Conservation (phyloP, 2,888 invertebrate genomes). For the Calameuta idolon region DNA sequence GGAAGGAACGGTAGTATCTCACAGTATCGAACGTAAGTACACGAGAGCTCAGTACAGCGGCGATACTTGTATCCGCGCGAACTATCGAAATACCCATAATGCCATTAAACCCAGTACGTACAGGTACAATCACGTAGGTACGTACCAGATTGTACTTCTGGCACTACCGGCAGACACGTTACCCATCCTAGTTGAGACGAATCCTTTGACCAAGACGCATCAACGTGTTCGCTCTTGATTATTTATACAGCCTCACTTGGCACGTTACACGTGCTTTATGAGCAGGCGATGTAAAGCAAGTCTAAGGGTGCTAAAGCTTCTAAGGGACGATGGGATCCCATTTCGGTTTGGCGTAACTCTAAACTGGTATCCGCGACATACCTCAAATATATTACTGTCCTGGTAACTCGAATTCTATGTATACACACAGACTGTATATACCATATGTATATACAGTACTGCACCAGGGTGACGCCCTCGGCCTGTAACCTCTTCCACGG, state of each 20-base stretch:
- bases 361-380: slow-evolving; percentile 24
- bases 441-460: neutral
- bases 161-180: neutral
- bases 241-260: neutral
- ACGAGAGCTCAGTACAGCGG: neutral
- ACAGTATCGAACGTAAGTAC: neutral
- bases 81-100: neutral
- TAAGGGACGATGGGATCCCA: slow-evolving; percentile 23
- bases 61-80: neutral
- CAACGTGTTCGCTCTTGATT: neutral
- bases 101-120: neutral
- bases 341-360: slow-evolving; percentile 26
- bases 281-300: slow-evolving; percentile 12
- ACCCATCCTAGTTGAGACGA: neutral
- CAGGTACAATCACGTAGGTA: neutral
- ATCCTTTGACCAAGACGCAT: neutral
- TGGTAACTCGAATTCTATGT: neutral
- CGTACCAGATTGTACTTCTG: neutral
- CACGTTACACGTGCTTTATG: slow-evolving; percentile 21
- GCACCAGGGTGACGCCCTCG: slow-evolving; percentile 13
- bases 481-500: slow-evolving; percentile 20
- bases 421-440: neutral
- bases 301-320: slow-evolving; percentile 28
- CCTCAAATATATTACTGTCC: slow-evolving; percentile 26
- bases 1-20: neutral